Percentiles rank a stretch among this genome's conserved stretches.
Evolutionary conservation across 1,140 invertebrate species (phyloP).

Genomic region (Leguminivora glycinivorella): DNA sequence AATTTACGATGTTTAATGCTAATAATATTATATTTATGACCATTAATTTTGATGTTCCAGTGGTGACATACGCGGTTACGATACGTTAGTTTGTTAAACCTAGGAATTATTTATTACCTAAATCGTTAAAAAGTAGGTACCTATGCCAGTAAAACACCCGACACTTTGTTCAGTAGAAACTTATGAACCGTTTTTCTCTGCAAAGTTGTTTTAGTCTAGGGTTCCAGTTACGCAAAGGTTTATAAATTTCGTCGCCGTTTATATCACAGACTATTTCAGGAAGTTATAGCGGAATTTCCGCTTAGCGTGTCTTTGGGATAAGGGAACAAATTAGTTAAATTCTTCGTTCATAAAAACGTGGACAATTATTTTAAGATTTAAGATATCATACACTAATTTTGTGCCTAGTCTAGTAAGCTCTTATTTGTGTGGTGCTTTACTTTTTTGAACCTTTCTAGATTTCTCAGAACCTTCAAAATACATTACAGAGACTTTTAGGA

Average conservation of each 20-base stretch:
- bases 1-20: too few relatives aligned
- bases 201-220: background rate
- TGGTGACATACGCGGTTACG: too few relatives aligned
- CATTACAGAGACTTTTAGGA: background rate
- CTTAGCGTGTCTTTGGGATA: background rate
- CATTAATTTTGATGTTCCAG: too few relatives aligned
- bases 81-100: too few relatives aligned
- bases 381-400: background rate
- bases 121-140: too few relatives aligned
- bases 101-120: background rate
- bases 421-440: too few relatives aligned
- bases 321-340: background rate
- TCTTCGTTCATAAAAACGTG: background rate
- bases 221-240: conserved; percentile 5
- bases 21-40: too few relatives aligned
- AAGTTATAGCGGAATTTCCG: conserved; percentile 4
- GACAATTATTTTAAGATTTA: background rate
- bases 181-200: background rate
- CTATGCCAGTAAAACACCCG: background rate
- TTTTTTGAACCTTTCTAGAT: background rate
- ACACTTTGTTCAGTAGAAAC: background rate
- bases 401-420: too few relatives aligned
- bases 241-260: conserved; percentile 5
- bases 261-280: conserved; percentile 1
- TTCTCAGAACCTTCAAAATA: background rate